These are phyloP conservation scores for Iguana delicatissima DNA, from an alignment of 2,797 vertebrate species.

Conservation along the genomic window DNA sequence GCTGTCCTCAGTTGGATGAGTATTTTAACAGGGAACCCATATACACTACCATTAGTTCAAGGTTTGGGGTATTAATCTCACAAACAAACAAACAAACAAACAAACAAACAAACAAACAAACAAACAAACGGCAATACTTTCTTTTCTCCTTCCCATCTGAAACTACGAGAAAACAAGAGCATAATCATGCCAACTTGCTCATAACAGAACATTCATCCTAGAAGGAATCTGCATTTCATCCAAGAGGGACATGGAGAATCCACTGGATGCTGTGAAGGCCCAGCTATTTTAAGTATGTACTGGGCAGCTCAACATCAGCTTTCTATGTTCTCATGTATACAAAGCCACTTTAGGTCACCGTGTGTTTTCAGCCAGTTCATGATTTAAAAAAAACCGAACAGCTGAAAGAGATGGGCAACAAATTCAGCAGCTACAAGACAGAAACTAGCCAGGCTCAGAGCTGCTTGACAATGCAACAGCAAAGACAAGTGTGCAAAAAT, in stretches of 20 bases:
- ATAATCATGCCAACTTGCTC: constrained; percentile 5
- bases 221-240: not conserved
- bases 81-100: not conserved
- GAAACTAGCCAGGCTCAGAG: not conserved
- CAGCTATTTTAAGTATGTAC: constrained; percentile 62
- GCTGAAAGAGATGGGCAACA: not conserved
- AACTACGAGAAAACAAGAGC: not conserved
- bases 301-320: constrained; percentile 51
- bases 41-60: not conserved
- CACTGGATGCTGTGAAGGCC: constrained; percentile 53
- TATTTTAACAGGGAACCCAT: not conserved
- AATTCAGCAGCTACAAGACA: constrained; percentile 18
- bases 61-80: not conserved
- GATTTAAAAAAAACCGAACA: not conserved
- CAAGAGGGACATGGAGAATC: constrained; percentile 53
- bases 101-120: too few relatives aligned
- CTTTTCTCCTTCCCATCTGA: not conserved
- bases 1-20: not conserved
- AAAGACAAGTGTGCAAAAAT: not conserved
- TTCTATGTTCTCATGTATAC: constrained; percentile 41
- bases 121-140: not conserved
- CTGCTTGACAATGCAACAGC: not conserved
- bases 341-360: constrained; percentile 8
- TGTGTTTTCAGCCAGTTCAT: not conserved
- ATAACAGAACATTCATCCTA: not conserved